Percentiles rank a stretch among this genome's conserved stretches.
Evolutionary conservation across 2,797 vertebrate genomes (phyloP).

Genomic region (Parotocinclus haroldoi): DNA sequence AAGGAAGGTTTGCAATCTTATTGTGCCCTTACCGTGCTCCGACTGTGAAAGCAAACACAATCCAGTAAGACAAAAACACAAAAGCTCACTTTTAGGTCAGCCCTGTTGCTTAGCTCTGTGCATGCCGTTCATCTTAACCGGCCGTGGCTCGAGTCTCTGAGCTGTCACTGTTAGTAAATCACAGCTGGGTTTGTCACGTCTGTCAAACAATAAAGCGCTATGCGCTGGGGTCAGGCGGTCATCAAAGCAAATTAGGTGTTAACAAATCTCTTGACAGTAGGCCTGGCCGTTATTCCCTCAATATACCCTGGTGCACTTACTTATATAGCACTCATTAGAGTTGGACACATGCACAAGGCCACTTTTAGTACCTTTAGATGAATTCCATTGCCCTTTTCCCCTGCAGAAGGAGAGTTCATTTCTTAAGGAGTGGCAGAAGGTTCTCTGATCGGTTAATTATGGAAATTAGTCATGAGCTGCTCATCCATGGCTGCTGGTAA

Average conservation of each 20-base stretch:
- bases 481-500: slow-evolving; percentile 34
- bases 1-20: too few relatives aligned
- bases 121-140: slow-evolving; percentile 26
- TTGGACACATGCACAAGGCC: not conserved
- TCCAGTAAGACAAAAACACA: too few relatives aligned
- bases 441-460: slow-evolving; percentile 42
- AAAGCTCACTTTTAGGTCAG: too few relatives aligned
- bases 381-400: not conserved
- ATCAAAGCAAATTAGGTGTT: slow-evolving; percentile 29
- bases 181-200: slow-evolving; percentile 29
- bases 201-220: slow-evolving; percentile 33
- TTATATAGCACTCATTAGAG: not conserved
- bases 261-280: slow-evolving; percentile 34
- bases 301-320: not conserved
- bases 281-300: slow-evolving; percentile 1
- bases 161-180: slow-evolving; percentile 44
- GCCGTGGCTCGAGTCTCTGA: slow-evolving; percentile 19
- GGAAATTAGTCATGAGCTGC: slow-evolving; percentile 40
- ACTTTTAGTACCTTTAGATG: not conserved
- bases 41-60: too few relatives aligned
- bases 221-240: slow-evolving; percentile 28
- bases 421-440: slow-evolving; percentile 15
- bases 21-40: too few relatives aligned
- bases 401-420: slow-evolving; percentile 20
- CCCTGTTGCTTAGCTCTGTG: slow-evolving; percentile 25